Evolutionary conservation across 1,140 invertebrate species (phyloP), one percentile per base, ranked within the genome.

Genomic region (Nymphalis io): DNA sequence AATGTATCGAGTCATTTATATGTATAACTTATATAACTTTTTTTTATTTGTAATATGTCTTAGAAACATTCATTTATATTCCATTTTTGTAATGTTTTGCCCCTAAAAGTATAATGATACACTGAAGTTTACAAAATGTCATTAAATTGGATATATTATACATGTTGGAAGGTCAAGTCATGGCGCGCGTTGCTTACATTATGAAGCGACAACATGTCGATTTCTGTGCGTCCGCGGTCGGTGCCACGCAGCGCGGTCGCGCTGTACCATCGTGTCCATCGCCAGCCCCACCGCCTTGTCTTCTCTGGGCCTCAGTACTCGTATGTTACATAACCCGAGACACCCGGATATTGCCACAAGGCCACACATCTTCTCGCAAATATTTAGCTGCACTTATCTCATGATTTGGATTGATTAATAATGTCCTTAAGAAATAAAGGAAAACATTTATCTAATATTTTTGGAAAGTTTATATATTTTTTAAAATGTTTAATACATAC

Each of bases 331-430:
- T 87, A 87, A 89, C 77, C 63, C 53, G 70, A 78, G 69, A 79
- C 72, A 88, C 87, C 87, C 87, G 87, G 85, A 89, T 85, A 81
- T 83, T 71, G 78, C 73, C 71, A 67, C 83, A 88, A 88, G 84
- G 84, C 82, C 82, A 81, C 61, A 66, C 63, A 81, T 82, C 81
- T 75, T 79, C 72, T 58, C 38, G 59, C 33, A 76, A 74, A 74
- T 73, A 77, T 80, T 76, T 68, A 46, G 60, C 51, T 78, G 70
- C 76, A 71, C 20, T 66, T 55, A 67, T 38, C 21, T 66, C 27
- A 60, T 66, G 16, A 53, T 53, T 16, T 18, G 27, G 27, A 33
- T 33, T 6, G 27, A 33, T 33, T 33, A 33, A 6, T 33, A 33
- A 6, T 33, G 27, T 0, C 27, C 8, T 33, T 33, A 33, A 33